Evolutionary conservation across 2,888 invertebrate species (phyloP), one percentile per base, ranked within the genome.

Genomic region (Pseudococcus jackbeardsleyi): DNA sequence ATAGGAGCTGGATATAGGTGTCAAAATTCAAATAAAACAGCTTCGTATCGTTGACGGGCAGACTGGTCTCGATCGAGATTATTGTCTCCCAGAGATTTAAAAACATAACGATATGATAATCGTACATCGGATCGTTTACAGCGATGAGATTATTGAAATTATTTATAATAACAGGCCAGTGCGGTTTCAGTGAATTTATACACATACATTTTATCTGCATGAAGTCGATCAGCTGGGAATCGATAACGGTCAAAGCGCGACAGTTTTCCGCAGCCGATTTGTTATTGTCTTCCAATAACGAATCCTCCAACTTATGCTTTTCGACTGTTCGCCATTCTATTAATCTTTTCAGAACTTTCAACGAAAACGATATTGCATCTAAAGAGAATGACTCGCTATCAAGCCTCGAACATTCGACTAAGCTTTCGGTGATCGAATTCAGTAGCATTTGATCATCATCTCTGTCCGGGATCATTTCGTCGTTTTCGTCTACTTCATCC

Each of bases 311-410:
- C 0, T 96, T 95, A 92, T 96, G 96, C 90, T 94, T 93, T 91
- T 95, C 95, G 46, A 95, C 92, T 92, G 97, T 96, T 91, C 96
- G 97, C 95, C 96, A 97, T 91, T 97, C 97, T 0, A 97, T 95
- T 90, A 97, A 96, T 90, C 96, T 94, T 91, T 96, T 96, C 86
- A 97, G 95, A 82, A 97, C 94, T 91, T 97, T 96, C 90, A 97
- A 92, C 89, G 96, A 95, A 91, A 96, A 96, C 90, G 96, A 94
- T 91, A 96, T 95, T 91, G 96, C 96, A 91, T 97, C 96, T 90
- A 97, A 92, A 90, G 96, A 95, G 91, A 96, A 96, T 90, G 96
- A 94, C 91, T 96, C 95, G 91, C 96, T 96, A 91, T 94, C 94
- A 0, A 92, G 92, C 8, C 92, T 92, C 48, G 91, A 91, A 2